Percentiles rank a stretch among this genome's conserved stretches.
Evolutionary conservation across 1,140 invertebrate genomes (phyloP).

Genomic region (Subanguina moxae): DNA sequence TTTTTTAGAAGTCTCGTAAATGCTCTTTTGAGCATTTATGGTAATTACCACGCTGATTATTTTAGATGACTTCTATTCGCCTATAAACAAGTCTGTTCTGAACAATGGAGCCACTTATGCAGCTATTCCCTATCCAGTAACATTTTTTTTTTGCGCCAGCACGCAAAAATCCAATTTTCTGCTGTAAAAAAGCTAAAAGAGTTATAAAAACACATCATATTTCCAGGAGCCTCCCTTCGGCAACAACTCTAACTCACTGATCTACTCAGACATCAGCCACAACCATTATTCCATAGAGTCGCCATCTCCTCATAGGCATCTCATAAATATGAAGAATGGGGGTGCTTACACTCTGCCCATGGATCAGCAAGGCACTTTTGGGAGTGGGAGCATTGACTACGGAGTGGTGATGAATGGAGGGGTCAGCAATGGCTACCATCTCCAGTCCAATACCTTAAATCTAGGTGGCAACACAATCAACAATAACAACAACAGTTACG

Average conservation of each 20-base stretch:
- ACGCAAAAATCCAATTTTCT: too few relatives aligned
- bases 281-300: not conserved
- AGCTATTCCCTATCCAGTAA: slow-evolving; percentile 10
- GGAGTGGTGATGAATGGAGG: not conserved
- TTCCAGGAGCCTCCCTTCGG: slow-evolving; percentile 7
- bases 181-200: not conserved
- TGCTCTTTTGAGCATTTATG: too few relatives aligned
- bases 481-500: not conserved
- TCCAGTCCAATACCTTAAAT: not conserved
- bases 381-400: not conserved
- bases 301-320: not conserved
- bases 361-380: not conserved
- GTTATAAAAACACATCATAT: not conserved
- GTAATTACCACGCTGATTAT: too few relatives aligned
- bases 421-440: not conserved
- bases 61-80: slow-evolving; percentile 14
- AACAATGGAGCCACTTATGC: slow-evolving; percentile 13
- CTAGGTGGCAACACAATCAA: not conserved
- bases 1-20: too few relatives aligned
- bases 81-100: slow-evolving; percentile 6
- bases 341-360: not conserved
- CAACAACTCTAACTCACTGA: not conserved
- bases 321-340: not conserved
- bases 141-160: not conserved
- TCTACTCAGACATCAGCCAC: slow-evolving; percentile 4